phyloP scores from a whole-genome alignment of 2,113 vertebrate species.

The Phocoena sinus region DNA sequence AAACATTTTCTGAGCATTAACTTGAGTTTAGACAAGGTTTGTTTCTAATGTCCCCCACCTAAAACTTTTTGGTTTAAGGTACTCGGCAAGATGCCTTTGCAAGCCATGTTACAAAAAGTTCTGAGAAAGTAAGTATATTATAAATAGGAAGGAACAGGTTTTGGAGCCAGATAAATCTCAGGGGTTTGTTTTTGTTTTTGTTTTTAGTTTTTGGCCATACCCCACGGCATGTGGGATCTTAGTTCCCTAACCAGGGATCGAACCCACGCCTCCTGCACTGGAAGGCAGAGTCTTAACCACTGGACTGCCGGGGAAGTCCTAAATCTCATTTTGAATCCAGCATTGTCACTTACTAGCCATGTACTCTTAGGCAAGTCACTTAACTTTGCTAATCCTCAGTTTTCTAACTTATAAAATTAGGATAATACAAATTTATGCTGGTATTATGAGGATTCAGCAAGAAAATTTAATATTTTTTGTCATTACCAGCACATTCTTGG shows the following conservation, averaged over 20 bases:
- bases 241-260: no score
- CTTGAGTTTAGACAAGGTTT: neutral
- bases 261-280: no score
- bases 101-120: neutral
- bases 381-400: neutral
- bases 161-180: neutral
- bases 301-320: neutral
- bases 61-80: neutral
- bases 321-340: neutral
- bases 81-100: neutral
- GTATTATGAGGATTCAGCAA: conserved; percentile 17
- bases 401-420: conserved; percentile 31
- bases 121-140: neutral
- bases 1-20: neutral
- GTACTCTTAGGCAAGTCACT: neutral
- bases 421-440: neutral
- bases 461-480: neutral
- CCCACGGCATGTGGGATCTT: no score
- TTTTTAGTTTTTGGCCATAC: no score
- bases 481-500: neutral
- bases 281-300: no score
- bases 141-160: neutral
- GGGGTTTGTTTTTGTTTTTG: no score
- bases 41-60: neutral
- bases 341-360: neutral